A percentile compares a stretch with the other conserved stretches of the same genome.
phyloP scores from a whole-genome alignment of 2,113 vertebrate species.

The Mystacornis crossleyi region DNA sequence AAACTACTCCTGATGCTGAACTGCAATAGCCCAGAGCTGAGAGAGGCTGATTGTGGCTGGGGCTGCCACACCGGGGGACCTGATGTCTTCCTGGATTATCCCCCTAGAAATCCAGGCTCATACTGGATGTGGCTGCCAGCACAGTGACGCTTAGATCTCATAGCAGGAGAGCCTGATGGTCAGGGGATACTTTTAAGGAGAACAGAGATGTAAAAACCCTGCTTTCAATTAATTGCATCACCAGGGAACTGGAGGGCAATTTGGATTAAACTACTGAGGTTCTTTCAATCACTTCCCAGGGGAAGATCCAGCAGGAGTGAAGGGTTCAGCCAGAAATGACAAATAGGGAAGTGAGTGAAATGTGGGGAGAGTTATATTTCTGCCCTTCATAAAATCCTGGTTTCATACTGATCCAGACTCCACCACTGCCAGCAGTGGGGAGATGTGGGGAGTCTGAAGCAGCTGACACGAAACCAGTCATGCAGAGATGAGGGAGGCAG shows the following conservation, averaged over 20 bases:
- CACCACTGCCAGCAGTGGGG: background rate
- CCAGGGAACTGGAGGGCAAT: conserved; percentile 9
- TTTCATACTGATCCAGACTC: background rate
- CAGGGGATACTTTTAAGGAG: conserved; percentile 7
- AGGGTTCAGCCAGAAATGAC: background rate
- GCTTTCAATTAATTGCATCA: conserved; percentile 50
- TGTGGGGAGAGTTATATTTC: background rate
- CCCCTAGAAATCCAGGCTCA: background rate
- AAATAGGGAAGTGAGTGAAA: background rate
- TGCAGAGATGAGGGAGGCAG: background rate
- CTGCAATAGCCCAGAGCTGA: background rate
- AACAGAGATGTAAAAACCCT: conserved; percentile 37
- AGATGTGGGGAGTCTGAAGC: background rate
- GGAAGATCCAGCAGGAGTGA: background rate
- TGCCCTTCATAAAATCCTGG: background rate
- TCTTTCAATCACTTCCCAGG: conserved; percentile 12
- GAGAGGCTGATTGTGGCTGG: background rate
- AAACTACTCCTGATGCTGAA: background rate
- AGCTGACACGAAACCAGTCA: background rate
- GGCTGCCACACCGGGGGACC: background rate
- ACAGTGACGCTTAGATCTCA: background rate
- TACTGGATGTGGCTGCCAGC: background rate
- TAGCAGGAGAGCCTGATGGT: background rate
- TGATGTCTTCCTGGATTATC: background rate
- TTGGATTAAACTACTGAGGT: conserved; percentile 41